Conservation (phyloP, 2,113 vertebrate species). For the Tenrec ecaudatus region DNA sequence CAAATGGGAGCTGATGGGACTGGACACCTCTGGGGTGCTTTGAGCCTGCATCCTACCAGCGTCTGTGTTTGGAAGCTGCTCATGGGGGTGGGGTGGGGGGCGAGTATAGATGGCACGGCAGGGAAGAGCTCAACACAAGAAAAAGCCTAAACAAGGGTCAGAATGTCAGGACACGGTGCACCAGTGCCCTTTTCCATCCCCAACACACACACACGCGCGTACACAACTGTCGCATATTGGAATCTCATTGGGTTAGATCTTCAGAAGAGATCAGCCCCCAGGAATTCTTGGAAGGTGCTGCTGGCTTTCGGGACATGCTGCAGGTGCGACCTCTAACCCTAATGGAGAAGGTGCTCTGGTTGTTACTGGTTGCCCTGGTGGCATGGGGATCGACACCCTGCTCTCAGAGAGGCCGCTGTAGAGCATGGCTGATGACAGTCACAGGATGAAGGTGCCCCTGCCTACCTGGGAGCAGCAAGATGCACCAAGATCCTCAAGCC, state of each 20-base stretch:
- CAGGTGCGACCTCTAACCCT: constrained; percentile 82
- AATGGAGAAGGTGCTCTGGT: constrained; percentile 91
- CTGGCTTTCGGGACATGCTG: too few species aligned
- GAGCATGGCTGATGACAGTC: constrained; percentile 80
- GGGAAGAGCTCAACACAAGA: too few species aligned
- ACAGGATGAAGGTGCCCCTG: constrained; percentile 91
- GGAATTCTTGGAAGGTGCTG: too few species aligned
- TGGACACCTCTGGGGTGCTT: constrained; percentile 92
- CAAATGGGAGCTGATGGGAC: constrained; percentile 93
- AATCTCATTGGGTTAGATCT: too few species aligned
- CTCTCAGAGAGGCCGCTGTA: constrained; percentile 95
- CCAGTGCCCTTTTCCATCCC: too few species aligned
- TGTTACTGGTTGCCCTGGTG: not conserved
- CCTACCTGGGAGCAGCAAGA: constrained; percentile 68
- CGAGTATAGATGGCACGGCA: too few species aligned
- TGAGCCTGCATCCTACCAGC: constrained; percentile 91
- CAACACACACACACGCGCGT: too few species aligned
- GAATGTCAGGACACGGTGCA: too few species aligned
- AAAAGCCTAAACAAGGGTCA: too few species aligned
- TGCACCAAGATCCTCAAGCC: constrained; percentile 74
- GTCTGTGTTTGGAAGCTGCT: constrained; percentile 69
- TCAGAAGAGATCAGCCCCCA: too few species aligned
- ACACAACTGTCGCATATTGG: too few species aligned
- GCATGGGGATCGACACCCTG: constrained; percentile 35
- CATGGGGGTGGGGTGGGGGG: too few species aligned